These are phyloP conservation scores for Epicauta chinensis DNA, from an alignment of 1,140 invertebrate genomes.

Conservation along the genomic window DNA sequence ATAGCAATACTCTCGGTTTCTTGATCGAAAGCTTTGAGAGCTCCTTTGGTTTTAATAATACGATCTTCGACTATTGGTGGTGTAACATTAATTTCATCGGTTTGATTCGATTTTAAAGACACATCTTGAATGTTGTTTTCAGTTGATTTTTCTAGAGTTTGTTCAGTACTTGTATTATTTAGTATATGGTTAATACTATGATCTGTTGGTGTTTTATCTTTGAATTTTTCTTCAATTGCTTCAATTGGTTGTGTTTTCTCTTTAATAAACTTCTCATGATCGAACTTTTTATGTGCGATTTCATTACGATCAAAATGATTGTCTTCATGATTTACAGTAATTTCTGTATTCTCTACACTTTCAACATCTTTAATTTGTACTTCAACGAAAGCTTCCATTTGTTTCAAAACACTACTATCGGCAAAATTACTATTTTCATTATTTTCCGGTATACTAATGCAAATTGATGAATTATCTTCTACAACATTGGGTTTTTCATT, in stretches of 20 bases:
- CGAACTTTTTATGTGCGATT: no score
- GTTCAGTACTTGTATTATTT: not conserved
- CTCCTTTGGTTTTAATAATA: no score
- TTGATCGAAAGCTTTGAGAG: no score
- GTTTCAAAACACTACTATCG: conserved; percentile 5
- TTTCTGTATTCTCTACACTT: not conserved
- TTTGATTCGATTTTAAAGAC: no score
- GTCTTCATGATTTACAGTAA: not conserved
- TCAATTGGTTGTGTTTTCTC: no score
- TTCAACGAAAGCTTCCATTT: conserved; percentile 9
- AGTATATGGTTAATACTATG: conserved; percentile 9
- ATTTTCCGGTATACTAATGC: conserved; percentile 9
- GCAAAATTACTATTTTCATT: conserved; percentile 1
- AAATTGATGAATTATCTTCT: conserved; percentile 1
- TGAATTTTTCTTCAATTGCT: not conserved
- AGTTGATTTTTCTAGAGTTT: no score
- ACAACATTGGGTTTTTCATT: no score
- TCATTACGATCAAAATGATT: no score
- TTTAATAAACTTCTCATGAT: no score
- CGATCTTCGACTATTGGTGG: no score
- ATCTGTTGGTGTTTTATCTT: conserved; percentile 4
- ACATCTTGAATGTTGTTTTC: not conserved
- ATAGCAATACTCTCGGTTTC: no score
- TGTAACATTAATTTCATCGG: no score
- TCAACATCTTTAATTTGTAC: not conserved